phyloP scores from a whole-genome alignment of 1,140 invertebrate species.

The Bilobella aurantiaca region DNA sequence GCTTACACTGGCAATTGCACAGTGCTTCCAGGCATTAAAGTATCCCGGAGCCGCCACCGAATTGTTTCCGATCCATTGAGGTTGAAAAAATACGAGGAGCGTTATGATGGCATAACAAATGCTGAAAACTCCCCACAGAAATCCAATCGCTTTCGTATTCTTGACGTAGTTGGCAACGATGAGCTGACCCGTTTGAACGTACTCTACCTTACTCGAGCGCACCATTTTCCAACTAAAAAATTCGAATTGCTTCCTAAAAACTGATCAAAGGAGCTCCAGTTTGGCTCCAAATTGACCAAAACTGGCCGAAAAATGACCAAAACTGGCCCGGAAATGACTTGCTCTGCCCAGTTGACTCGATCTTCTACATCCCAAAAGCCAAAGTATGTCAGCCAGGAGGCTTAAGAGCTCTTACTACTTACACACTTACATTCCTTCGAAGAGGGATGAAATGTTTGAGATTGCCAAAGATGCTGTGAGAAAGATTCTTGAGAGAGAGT shows the following conservation, averaged over 20 bases:
- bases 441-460: too few species aligned
- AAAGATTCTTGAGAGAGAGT: not conserved
- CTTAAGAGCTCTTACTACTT: too few species aligned
- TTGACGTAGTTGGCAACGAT: slow-evolving; percentile 86
- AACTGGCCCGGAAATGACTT: not conserved
- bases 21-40: slow-evolving; percentile 32
- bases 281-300: too few species aligned
- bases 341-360: too few species aligned
- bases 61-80: slow-evolving; percentile 60
- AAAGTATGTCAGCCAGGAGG: slow-evolving; percentile 4
- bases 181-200: slow-evolving; percentile 75
- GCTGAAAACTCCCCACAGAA: slow-evolving; percentile 92
- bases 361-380: not conserved
- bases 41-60: slow-evolving; percentile 46
- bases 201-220: slow-evolving; percentile 74
- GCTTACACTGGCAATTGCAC: slow-evolving; percentile 22
- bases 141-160: slow-evolving; percentile 91
- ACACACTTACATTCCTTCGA: too few species aligned
- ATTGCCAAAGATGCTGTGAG: too few species aligned
- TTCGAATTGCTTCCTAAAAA: too few species aligned
- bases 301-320: not conserved
- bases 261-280: too few species aligned
- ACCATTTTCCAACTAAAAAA: slow-evolving; percentile 41
- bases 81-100: slow-evolving; percentile 82
- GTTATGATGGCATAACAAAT: slow-evolving; percentile 93